Evolutionary conservation across 2,888 invertebrate genomes (phyloP).

Genomic region (Trileptium ribeirensis): DNA sequence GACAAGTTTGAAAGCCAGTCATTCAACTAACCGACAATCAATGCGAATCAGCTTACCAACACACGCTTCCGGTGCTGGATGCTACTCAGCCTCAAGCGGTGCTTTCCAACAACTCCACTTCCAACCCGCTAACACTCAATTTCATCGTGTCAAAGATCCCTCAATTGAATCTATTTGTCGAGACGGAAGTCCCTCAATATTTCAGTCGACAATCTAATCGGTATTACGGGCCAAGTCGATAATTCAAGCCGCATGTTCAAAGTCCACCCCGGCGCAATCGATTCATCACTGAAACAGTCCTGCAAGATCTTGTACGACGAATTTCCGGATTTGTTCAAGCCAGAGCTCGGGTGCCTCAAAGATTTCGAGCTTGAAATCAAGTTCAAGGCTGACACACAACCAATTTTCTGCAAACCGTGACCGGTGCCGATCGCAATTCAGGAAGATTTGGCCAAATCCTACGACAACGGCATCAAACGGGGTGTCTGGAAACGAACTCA

Average conservation of each 20-base stretch:
- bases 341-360: background rate
- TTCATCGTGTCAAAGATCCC: constrained; percentile 6
- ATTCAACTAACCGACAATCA: no score
- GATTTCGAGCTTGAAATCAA: constrained; percentile 1
- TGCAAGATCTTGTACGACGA: background rate
- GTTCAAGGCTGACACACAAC: background rate
- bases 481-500: background rate
- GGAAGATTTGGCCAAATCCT: background rate
- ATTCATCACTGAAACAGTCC: no score
- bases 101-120: no score
- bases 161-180: background rate
- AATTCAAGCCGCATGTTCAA: no score
- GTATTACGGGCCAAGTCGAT: no score
- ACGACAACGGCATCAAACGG: background rate
- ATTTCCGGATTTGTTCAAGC: background rate
- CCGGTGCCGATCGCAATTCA: background rate
- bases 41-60: no score
- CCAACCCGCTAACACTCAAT: background rate
- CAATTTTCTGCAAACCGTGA: background rate
- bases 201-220: no score
- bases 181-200: no score
- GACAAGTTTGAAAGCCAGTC: background rate
- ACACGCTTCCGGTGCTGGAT: no score
- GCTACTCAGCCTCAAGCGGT: no score
- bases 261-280: no score